Evolutionary conservation across 2,888 invertebrate genomes (phyloP).

Genomic region (Copidosoma aretas): DNA sequence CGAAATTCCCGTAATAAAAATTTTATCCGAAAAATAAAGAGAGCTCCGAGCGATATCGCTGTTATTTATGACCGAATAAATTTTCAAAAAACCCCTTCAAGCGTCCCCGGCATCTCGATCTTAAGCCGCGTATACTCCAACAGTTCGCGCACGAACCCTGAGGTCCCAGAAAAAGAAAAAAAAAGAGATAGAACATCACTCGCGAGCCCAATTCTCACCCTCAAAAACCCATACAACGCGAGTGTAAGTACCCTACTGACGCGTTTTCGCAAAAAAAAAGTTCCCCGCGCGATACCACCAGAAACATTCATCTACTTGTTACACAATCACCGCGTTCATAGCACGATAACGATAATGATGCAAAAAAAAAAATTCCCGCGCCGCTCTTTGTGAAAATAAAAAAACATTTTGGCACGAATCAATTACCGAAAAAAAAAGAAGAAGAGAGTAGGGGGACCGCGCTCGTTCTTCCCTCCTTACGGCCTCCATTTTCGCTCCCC

Average conservation of each 20-base stretch:
- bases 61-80: too few relatives aligned
- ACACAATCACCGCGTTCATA: not conserved
- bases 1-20: too few relatives aligned
- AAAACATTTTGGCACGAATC: constrained; percentile 25
- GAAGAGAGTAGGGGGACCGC: not conserved
- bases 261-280: not conserved
- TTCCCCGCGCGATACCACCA: not conserved
- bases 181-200: not conserved
- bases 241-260: too few relatives aligned
- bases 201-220: too few relatives aligned
- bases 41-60: too few relatives aligned
- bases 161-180: not conserved
- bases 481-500: not conserved
- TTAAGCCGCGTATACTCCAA: too few relatives aligned
- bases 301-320: too few relatives aligned
- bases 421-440: constrained; percentile 29
- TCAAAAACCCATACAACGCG: too few relatives aligned
- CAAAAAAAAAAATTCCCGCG: constrained; percentile 6
- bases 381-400: not conserved
- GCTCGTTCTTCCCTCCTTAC: not conserved
- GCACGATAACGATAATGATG: constrained; percentile 2
- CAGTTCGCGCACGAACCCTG: not conserved
- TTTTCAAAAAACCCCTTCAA: too few relatives aligned
- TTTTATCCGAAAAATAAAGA: too few relatives aligned
- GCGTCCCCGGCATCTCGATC: too few relatives aligned